Evolutionary conservation across 2,888 invertebrate species (phyloP).

Genomic region (Andricus quercusramuli): DNA sequence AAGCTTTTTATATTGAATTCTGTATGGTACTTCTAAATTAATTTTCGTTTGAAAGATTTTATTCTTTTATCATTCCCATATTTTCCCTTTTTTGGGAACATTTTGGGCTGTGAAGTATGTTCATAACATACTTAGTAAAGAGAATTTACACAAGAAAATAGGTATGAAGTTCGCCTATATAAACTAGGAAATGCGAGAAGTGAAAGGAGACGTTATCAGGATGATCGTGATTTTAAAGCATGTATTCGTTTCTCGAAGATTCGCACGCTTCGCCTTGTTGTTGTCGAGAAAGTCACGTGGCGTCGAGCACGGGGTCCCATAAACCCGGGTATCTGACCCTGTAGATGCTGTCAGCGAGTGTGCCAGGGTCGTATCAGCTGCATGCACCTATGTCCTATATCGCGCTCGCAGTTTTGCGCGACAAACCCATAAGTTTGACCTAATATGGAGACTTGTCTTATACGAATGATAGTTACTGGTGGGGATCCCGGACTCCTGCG

Average conservation of each 20-base stretch:
- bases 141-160: neutral
- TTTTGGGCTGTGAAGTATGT: no score
- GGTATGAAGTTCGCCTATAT: neutral
- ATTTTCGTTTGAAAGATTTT: no score
- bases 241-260: conserved; percentile 27
- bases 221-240: conserved; percentile 25
- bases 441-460: conserved; percentile 75
- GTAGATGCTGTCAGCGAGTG: conserved; percentile 26
- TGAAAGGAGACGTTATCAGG: neutral
- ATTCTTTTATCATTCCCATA: no score
- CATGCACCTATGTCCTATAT: conserved; percentile 31
- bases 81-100: no score
- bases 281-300: conserved; percentile 43
- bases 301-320: neutral
- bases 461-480: conserved; percentile 65
- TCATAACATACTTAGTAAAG: no score
- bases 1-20: no score
- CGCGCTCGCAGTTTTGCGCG: conserved; percentile 58
- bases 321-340: conserved; percentile 45
- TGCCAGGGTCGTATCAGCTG: conserved; percentile 43
- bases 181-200: conserved; percentile 10
- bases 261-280: conserved; percentile 45
- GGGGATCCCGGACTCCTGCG: conserved; percentile 71
- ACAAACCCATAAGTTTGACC: conserved; percentile 77
- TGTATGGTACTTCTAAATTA: no score